Conservation (phyloP, 2,113 vertebrate genomes). For the Cairina moschata region DNA sequence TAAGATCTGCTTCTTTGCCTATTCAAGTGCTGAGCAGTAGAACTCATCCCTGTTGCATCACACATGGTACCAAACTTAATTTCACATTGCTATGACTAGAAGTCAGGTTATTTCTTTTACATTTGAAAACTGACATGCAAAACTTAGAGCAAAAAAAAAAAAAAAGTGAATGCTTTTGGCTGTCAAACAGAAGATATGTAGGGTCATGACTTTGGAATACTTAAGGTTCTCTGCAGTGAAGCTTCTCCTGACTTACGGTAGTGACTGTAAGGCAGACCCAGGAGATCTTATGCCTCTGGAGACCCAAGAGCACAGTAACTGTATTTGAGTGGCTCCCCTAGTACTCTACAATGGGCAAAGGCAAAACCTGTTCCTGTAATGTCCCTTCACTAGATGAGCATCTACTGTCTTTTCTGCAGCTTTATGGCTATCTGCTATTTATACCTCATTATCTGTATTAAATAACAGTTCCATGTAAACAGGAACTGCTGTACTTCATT, state of each 20-base stretch:
- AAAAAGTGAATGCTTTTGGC: neutral
- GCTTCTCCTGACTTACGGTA: neutral
- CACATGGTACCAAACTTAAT: conserved; percentile 58
- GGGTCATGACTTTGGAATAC: neutral
- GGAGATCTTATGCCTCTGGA: neutral
- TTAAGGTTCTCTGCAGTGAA: neutral
- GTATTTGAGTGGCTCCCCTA: neutral
- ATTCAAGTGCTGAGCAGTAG: neutral
- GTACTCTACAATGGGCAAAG: neutral
- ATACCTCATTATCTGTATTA: neutral
- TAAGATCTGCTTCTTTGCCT: neutral
- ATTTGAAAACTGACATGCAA: conserved; percentile 20
- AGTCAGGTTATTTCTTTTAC: conserved; percentile 59
- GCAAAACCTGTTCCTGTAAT: neutral
- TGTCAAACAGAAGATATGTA: neutral
- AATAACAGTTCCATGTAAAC: neutral
- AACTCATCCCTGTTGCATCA: conserved; percentile 57
- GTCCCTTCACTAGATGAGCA: neutral
- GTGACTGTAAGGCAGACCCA: neutral
- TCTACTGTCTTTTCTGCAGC: neutral
- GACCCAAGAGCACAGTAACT: neutral
- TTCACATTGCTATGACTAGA: conserved; percentile 49
- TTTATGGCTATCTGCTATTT: neutral
- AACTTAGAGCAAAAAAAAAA: neutral
- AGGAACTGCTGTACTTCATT: neutral